Evolutionary conservation across 2,113 vertebrate species (phyloP).

Genomic region (Corythaeola cristata): DNA sequence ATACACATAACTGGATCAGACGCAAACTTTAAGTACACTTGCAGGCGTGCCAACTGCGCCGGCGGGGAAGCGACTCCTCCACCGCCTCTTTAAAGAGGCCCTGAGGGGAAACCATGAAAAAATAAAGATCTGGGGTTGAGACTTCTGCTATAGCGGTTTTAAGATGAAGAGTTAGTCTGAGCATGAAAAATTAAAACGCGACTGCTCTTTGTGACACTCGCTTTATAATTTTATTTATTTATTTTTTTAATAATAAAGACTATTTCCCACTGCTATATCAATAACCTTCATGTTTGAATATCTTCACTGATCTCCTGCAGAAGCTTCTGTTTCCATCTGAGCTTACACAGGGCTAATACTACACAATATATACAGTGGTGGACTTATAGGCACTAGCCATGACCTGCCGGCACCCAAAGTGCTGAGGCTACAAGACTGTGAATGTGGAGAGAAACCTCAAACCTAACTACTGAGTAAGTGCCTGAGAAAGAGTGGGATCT

Average conservation of each 20-base stretch:
- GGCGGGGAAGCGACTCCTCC: slow-evolving; percentile 67
- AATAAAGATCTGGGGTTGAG: slow-evolving; percentile 54
- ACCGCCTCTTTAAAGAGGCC: slow-evolving; percentile 66
- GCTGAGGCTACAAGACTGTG: not conserved
- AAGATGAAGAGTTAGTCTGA: slow-evolving; percentile 1
- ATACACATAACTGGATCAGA: slow-evolving; percentile 87
- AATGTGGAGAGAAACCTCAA: not conserved
- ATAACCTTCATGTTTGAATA: not conserved
- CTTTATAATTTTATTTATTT: not conserved
- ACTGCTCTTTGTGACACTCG: not conserved
- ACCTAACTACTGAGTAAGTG: not conserved
- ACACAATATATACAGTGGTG: not conserved
- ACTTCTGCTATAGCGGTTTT: not conserved
- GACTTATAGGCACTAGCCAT: not conserved
- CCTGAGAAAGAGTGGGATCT: not conserved
- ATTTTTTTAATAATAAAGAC: not conserved
- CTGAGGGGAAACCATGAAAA: slow-evolving; percentile 58
- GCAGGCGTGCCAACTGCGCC: slow-evolving; percentile 71
- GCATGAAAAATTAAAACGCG: not conserved
- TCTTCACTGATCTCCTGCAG: not conserved
- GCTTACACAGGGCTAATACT: not conserved
- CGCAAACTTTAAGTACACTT: slow-evolving; percentile 86
- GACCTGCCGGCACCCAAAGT: not conserved
- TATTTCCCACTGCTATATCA: not conserved
- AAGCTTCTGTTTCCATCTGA: not conserved